Base-by-base conservation (phyloP, 2,888 invertebrate genomes). In the Dendrolimus pini region DNA sequence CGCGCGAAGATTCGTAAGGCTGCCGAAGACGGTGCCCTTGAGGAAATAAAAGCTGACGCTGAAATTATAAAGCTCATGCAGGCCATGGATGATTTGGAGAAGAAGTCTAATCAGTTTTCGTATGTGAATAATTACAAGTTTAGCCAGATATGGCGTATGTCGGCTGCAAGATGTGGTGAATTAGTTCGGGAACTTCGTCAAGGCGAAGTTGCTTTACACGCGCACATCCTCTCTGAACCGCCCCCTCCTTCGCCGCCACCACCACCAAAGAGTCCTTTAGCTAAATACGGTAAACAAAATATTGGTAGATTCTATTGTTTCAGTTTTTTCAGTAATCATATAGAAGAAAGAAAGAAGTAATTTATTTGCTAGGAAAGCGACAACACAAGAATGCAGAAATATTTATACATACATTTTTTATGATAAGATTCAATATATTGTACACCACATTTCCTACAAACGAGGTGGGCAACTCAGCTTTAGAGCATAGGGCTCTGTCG, bases 41-140 rank as follows among this genome's bases (percentile, higher is more conserved):
- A 95, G 70, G 94, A 95, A 65, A 82, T 92, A 9, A 94, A 93
- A 70, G 89, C 96, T 1, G 93, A 93, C 0, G 88, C 92, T 0
- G 96, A 97, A 71, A 93, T 96, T 1, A 82, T 92, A 2, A 94
- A 93, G 68, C 78, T 95, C 54, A 94, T 95, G 71, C 90, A 92
- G 62, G 92, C 92, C 60, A 94, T 96, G 81, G 82, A 91, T 3
- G 94, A 95, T 14, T 83, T 95, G 56, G 94, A 95, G 72, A 86
- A 89, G n/a, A 96, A 96, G 73, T 93, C 94, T 0, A 85, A 92
- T 61, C 93, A 93, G 67, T 94, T 96, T 68, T 91, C 94, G 0
- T 80, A 83, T 30, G 88, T 87, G 1, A 95, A 95, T 72, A 92
- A 95, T 67, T 92, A 92, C 60, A 94, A 93, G 71, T 95, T 89